Percentiles rank a stretch among this genome's conserved stretches.
phyloP scores from a whole-genome alignment of 1,140 invertebrate genomes.

The Muscidifurax raptorellus region DNA sequence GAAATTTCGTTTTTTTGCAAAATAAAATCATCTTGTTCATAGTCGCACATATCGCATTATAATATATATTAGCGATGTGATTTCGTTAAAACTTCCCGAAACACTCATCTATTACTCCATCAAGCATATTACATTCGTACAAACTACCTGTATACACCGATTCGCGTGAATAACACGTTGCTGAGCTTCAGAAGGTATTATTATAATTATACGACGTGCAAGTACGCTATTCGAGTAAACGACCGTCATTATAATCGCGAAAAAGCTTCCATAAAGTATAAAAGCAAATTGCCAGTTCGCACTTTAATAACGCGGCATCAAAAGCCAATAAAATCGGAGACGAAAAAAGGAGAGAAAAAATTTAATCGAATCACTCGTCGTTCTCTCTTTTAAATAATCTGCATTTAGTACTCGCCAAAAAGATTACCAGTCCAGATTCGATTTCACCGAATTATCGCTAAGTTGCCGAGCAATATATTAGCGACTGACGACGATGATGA shows the following conservation, averaged over 20 bases:
- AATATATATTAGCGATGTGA: background rate
- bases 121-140: background rate
- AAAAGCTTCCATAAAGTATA: background rate
- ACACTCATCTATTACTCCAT: background rate
- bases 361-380: background rate
- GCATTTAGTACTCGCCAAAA: background rate
- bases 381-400: no score
- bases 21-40: background rate
- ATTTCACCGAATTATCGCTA: no score
- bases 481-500: no score
- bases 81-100: background rate
- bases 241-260: background rate
- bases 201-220: background rate
- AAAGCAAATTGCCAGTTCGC: background rate
- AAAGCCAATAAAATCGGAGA: no score
- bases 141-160: background rate
- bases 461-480: no score
- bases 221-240: background rate
- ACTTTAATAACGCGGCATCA: background rate
- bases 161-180: background rate
- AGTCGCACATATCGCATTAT: no score
- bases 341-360: background rate
- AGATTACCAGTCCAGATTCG: background rate
- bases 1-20: background rate
- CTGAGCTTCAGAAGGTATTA: background rate